Conservation (phyloP, 2,113 vertebrate genomes). For the Malurus elegans region DNA sequence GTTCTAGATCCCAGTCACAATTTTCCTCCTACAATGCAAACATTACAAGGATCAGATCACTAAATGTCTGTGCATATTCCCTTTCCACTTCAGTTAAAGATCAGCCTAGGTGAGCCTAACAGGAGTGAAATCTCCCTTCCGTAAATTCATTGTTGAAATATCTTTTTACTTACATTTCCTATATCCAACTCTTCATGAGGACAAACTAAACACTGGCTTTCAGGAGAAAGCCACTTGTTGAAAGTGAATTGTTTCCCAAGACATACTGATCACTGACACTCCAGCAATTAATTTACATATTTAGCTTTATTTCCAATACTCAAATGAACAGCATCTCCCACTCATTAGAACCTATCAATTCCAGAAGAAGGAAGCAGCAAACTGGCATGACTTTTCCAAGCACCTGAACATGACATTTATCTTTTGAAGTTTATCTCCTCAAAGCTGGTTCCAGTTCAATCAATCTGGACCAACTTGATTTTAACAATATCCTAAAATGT, state of each 20-base stretch:
- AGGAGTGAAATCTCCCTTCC: neutral
- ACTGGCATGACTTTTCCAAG: neutral
- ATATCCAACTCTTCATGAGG: neutral
- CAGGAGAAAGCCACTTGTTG: neutral
- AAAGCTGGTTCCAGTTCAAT: neutral
- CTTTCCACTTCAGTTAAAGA: neutral
- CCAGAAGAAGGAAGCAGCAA: neutral
- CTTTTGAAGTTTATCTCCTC: neutral
- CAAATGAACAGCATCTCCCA: neutral
- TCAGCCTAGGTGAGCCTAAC: neutral
- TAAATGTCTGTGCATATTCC: neutral
- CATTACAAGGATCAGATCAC: neutral
- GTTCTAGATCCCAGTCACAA: neutral
- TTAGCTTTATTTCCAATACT: neutral
- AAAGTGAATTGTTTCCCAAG: neutral
- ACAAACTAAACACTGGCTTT: neutral
- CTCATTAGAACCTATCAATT: neutral
- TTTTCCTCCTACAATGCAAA: neutral
- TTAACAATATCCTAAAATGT: neutral
- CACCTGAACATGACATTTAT: neutral
- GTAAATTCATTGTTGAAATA: neutral
- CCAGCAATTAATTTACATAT: neutral
- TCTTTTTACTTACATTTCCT: neutral
- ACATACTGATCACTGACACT: neutral
- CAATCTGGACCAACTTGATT: neutral